Evolutionary conservation across 2,888 invertebrate species (phyloP).

Genomic region (Neria commutata): DNA sequence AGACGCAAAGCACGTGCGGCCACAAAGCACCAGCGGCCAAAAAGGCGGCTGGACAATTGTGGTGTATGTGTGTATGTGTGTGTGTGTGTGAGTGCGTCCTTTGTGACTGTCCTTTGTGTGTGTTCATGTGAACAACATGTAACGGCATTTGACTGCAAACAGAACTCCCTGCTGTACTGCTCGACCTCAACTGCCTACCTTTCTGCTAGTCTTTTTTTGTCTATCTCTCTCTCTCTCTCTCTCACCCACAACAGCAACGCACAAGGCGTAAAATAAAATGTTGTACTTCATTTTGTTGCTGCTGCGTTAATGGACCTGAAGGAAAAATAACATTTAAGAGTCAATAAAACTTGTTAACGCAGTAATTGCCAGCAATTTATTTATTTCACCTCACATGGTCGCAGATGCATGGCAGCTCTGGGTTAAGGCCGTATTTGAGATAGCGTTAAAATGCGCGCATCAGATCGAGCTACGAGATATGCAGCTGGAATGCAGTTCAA

Average conservation of each 20-base stretch:
- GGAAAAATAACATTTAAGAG: conserved; percentile 53
- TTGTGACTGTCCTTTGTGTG: conserved; percentile 23
- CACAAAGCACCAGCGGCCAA: too few relatives aligned
- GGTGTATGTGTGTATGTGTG: conserved; percentile 8
- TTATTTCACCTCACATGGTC: conserved; percentile 42
- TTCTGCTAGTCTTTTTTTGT: too few relatives aligned
- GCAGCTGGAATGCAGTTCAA: too few relatives aligned
- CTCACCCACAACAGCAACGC: background rate
- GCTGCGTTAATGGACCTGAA: conserved; percentile 4
- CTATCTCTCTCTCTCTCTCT: too few relatives aligned
- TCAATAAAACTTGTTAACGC: conserved; percentile 63
- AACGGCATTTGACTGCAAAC: background rate
- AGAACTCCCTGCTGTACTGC: too few relatives aligned
- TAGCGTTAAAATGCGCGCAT: too few relatives aligned
- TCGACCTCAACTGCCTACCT: too few relatives aligned
- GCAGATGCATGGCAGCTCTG: background rate
- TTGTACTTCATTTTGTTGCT: background rate
- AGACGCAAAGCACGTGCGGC: background rate
- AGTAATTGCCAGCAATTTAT: conserved; percentile 63
- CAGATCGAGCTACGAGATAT: too few relatives aligned
- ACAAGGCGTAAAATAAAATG: background rate
- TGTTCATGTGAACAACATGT: conserved; percentile 27
- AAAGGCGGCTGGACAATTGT: too few relatives aligned
- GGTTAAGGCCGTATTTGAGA: too few relatives aligned
- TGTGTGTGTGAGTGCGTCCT: background rate